Evolutionary conservation across 2,888 invertebrate species (phyloP).

Genomic region (Rotaria magnacalcarata): DNA sequence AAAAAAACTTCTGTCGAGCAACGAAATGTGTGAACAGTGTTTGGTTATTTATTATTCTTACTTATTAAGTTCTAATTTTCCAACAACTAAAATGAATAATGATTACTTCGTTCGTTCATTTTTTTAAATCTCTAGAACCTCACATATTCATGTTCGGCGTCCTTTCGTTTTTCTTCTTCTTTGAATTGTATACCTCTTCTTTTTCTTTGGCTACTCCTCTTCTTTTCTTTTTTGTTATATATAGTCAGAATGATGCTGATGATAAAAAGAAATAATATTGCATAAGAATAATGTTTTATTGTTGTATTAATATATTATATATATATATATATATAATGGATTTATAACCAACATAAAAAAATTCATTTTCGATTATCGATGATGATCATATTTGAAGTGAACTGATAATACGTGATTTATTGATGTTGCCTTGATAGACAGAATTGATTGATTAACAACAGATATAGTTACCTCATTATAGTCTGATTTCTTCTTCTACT

Average conservation of each 20-base stretch:
- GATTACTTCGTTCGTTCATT: neutral
- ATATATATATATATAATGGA: too few relatives aligned
- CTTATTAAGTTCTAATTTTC: neutral
- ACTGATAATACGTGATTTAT: too few relatives aligned
- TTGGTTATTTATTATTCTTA: constrained; percentile 22
- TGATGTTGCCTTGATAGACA: too few relatives aligned
- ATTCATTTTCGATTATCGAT: too few relatives aligned
- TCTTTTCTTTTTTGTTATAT: neutral
- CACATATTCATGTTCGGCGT: constrained; percentile 1
- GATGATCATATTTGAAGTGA: too few relatives aligned
- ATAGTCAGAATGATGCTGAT: constrained; percentile 1
- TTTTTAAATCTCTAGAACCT: constrained; percentile 22
- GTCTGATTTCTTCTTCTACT: too few relatives aligned
- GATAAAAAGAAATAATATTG: neutral
- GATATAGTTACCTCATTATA: too few relatives aligned
- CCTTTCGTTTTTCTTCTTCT: neutral
- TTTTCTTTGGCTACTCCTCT: neutral
- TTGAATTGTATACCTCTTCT: constrained; percentile 1
- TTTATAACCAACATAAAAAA: too few relatives aligned
- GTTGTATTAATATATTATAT: neutral
- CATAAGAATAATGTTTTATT: neutral
- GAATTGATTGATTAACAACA: too few relatives aligned
- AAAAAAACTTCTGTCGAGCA: neutral
- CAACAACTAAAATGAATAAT: neutral
- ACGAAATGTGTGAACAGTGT: constrained; percentile 31